A percentile compares a stretch with the other conserved stretches of the same genome.
Evolutionary conservation across 2,888 invertebrate genomes (phyloP).

Genomic region (Notocelia uddmanniana): DNA sequence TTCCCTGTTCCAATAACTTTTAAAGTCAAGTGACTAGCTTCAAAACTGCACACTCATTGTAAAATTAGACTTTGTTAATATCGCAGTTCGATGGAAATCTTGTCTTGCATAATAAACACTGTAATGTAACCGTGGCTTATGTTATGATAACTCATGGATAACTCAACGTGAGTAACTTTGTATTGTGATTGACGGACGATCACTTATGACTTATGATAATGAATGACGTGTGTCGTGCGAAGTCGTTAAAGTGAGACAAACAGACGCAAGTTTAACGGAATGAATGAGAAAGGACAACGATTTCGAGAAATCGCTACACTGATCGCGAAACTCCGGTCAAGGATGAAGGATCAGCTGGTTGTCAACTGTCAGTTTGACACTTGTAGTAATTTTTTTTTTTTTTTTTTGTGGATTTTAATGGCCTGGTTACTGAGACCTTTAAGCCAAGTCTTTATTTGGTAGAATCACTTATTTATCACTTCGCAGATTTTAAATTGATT

Average conservation of each 20-base stretch:
- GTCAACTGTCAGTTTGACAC: constrained; percentile 33
- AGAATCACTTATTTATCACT: too few relatives aligned
- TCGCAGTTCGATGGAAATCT: constrained; percentile 1
- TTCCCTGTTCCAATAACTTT: neutral
- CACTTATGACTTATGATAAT: neutral
- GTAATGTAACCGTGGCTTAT: constrained; percentile 9
- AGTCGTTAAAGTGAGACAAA: constrained; percentile 4
- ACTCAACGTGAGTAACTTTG: neutral
- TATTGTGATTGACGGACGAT: neutral
- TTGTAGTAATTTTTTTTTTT: too few relatives aligned
- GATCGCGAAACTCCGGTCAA: constrained; percentile 25
- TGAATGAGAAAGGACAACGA: constrained; percentile 29
- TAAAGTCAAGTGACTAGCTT: neutral
- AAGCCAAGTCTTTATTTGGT: too few relatives aligned
- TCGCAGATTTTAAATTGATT: too few relatives aligned
- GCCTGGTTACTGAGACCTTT: too few relatives aligned
- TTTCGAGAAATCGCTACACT: constrained; percentile 22
- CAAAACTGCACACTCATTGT: neutral
- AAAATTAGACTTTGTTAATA: neutral
- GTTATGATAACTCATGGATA: too few relatives aligned
- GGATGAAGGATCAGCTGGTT: constrained; percentile 41
- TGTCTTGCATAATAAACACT: constrained; percentile 20
- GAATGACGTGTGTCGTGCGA: neutral
- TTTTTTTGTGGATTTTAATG: too few relatives aligned
- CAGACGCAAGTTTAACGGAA: constrained; percentile 6